phyloP scores from a whole-genome alignment of 2,113 vertebrate genomes.

The Vireo altiloquus region DNA sequence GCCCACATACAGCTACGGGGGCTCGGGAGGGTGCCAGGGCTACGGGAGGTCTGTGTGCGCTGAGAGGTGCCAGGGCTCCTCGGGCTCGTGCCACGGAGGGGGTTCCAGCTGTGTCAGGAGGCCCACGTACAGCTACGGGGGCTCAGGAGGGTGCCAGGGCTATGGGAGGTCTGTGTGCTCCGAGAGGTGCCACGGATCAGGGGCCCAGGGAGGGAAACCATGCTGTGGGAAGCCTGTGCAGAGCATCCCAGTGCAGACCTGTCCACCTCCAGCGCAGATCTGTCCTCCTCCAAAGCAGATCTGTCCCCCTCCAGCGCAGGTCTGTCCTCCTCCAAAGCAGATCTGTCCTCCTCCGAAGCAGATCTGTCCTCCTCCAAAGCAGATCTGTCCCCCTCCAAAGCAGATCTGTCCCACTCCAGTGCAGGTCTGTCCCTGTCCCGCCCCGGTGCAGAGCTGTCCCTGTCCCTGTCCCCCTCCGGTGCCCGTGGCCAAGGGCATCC shows the following conservation, averaged over 20 bases:
- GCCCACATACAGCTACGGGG: not conserved
- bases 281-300: not conserved
- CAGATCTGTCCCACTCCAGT: not conserved
- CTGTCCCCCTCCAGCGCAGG: not conserved
- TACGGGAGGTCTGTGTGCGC: not conserved
- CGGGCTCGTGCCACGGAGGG: not conserved
- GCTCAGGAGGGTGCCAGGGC: not conserved
- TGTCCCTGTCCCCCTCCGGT: no score
- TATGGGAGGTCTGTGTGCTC: not conserved
- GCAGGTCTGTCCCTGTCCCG: not conserved
- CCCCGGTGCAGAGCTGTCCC: not conserved
- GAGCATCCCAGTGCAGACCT: not conserved
- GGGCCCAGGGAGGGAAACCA: not conserved
- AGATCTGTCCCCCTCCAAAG: not conserved
- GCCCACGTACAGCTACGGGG: not conserved
- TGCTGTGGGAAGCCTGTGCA: not conserved
- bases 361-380: not conserved
- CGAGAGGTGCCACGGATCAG: not conserved
- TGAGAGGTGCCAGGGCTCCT: not conserved
- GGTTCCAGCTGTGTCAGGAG: not conserved
- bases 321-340: not conserved
- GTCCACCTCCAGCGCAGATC: not conserved
- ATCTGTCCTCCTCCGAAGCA: rapidly evolving
- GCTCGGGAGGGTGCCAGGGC: not conserved
- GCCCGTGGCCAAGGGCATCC: no score